These are phyloP conservation scores for Burhinus oedicnemus DNA, from an alignment of 2,113 vertebrate species.

Conservation along the genomic window DNA sequence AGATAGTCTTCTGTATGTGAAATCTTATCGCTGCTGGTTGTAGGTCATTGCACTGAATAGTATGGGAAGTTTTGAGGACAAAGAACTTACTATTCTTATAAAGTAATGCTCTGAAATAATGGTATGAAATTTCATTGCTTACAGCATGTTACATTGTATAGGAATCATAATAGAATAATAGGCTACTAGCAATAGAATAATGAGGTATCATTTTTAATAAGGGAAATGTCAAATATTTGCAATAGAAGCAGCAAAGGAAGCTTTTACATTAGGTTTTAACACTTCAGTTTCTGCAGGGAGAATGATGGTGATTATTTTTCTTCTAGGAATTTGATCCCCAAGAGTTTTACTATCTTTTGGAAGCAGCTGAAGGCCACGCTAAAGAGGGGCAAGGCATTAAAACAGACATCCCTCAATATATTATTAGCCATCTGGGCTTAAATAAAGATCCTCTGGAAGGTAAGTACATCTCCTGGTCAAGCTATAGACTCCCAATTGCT, in stretches of 20 bases:
- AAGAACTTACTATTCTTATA: not conserved
- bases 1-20: not conserved
- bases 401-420: conserved; percentile 96
- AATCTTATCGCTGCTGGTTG: not conserved
- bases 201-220: not conserved
- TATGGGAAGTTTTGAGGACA: not conserved
- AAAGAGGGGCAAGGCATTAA: conserved; percentile 98
- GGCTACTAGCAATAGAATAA: not conserved
- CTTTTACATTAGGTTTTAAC: not conserved
- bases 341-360: conserved; percentile 96
- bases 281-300: not conserved
- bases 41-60: not conserved
- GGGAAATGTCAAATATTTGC: not conserved
- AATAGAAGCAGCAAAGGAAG: not conserved
- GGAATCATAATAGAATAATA: not conserved
- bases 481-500: not conserved
- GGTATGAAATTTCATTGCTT: not conserved
- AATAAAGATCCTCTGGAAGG: conserved; percentile 97
- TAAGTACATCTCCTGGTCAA: conserved; percentile 46
- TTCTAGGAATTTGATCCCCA: conserved; percentile 95
- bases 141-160: not conserved
- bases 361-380: conserved; percentile 97
- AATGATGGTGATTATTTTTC: not conserved
- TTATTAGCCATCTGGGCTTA: conserved; percentile 96
- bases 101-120: not conserved